phyloP scores from a whole-genome alignment of 1,140 invertebrate genomes.

The Sesamia nonagrioides region DNA sequence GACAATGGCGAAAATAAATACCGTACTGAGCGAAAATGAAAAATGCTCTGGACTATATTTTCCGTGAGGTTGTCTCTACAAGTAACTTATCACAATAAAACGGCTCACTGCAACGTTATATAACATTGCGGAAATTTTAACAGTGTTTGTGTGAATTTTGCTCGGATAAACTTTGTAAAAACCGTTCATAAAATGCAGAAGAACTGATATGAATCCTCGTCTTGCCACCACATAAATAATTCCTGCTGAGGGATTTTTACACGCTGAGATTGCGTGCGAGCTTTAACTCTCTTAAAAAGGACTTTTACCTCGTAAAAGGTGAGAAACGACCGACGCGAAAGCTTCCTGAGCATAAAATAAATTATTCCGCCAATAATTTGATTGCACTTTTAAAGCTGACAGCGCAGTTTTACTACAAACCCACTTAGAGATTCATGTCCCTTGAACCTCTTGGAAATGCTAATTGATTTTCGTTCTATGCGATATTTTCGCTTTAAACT shows the following conservation, averaged over 20 bases:
- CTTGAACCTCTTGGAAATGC: conserved; percentile 27
- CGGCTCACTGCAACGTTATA: conserved; percentile 41
- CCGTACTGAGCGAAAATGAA: conserved; percentile 25
- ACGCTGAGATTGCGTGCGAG: conserved; percentile 72
- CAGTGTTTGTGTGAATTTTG: neutral
- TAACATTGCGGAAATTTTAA: conserved; percentile 40
- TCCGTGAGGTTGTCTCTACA: conserved; percentile 1
- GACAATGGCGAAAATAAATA: conserved; percentile 28
- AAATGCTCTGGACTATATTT: neutral
- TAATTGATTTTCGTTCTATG: conserved; percentile 39
- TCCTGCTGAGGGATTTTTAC: conserved; percentile 58
- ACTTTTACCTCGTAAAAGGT: conserved; percentile 76
- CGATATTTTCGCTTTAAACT: conserved; percentile 13
- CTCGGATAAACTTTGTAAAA: conserved; percentile 40
- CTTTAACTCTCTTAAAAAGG: conserved; percentile 77
- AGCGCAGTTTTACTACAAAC: conserved; percentile 33
- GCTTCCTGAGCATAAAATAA: conserved; percentile 56
- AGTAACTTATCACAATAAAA: conserved; percentile 30
- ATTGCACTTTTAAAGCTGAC: conserved; percentile 55
- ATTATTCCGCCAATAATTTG: conserved; percentile 58
- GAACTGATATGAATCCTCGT: conserved; percentile 63
- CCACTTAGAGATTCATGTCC: conserved; percentile 27
- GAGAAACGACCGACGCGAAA: conserved; percentile 64
- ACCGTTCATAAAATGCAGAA: conserved; percentile 44
- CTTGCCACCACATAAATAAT: conserved; percentile 76